Evolutionary conservation across 2,113 vertebrate species (phyloP).

Genomic region (Myocastor coypus): DNA sequence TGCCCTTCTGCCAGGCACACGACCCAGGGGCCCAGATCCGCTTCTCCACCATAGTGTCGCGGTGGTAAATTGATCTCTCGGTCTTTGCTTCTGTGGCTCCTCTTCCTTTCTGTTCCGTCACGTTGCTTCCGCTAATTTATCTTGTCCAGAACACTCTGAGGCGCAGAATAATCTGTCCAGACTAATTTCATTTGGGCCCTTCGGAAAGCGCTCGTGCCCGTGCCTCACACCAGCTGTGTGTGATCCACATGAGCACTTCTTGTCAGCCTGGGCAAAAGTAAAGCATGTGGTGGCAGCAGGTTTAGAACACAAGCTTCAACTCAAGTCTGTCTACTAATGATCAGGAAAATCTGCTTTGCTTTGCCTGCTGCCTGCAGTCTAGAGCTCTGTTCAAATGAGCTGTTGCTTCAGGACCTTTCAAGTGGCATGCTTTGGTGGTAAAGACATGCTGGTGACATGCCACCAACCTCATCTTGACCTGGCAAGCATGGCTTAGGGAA

Average conservation of each 20-base stretch:
- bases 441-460: slow-evolving; percentile 30
- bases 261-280: neutral
- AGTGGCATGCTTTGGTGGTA: slow-evolving; percentile 70
- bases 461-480: slow-evolving; percentile 79
- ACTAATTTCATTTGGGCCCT: neutral
- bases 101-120: neutral
- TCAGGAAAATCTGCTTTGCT: slow-evolving; percentile 59
- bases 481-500: slow-evolving; percentile 36
- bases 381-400: slow-evolving; percentile 61
- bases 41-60: neutral
- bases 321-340: slow-evolving; percentile 70
- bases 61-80: neutral
- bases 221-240: neutral
- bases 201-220: neutral
- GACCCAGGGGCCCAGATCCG: neutral
- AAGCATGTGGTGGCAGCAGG: slow-evolving; percentile 59
- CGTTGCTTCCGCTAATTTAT: slow-evolving; percentile 6
- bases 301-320: slow-evolving; percentile 49
- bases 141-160: neutral
- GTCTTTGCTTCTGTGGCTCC: neutral
- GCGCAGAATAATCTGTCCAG: neutral
- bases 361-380: slow-evolving; percentile 67
- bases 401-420: slow-evolving; percentile 63
- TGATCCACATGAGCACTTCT: neutral
- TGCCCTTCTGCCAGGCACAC: neutral